These are phyloP conservation scores for Botia kubotai DNA, from an alignment of 2,797 vertebrate species.

Conservation along the genomic window DNA sequence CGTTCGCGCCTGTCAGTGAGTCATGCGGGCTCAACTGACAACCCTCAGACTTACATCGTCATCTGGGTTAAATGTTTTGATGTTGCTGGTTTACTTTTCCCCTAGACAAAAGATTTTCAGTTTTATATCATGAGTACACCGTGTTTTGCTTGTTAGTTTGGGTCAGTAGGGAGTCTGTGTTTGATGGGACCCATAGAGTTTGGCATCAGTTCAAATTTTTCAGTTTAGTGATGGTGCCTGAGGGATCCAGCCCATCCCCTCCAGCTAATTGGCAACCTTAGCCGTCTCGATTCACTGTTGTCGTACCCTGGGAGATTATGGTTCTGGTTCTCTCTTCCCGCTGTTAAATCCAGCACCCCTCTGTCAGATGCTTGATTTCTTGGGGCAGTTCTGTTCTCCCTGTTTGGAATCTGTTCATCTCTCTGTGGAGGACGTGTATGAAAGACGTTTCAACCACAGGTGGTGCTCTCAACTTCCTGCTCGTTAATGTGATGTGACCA, in stretches of 20 bases:
- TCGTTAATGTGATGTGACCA: not conserved
- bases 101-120: not conserved
- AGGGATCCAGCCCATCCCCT: constrained; percentile 15
- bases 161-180: constrained; percentile 6
- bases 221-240: constrained; percentile 10
- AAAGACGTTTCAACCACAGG: constrained; percentile 19
- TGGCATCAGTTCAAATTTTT: constrained; percentile 23
- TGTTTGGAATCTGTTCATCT: constrained; percentile 17
- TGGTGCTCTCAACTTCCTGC: not conserved
- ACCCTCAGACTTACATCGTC: not conserved
- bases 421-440: constrained; percentile 12
- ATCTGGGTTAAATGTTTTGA: not conserved
- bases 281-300: constrained; percentile 9
- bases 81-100: not conserved
- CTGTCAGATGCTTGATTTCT: not conserved
- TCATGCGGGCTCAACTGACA: not conserved
- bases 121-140: not conserved
- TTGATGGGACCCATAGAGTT: constrained; percentile 19
- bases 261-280: constrained; percentile 21
- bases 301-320: not conserved
- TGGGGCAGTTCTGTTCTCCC: constrained; percentile 9
- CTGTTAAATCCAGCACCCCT: constrained; percentile 13
- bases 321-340: not conserved
- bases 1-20: not conserved
- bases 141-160: constrained; percentile 30